Base-by-base conservation (phyloP, 2,888 invertebrate species). In the Drosophila putrida region DNA sequence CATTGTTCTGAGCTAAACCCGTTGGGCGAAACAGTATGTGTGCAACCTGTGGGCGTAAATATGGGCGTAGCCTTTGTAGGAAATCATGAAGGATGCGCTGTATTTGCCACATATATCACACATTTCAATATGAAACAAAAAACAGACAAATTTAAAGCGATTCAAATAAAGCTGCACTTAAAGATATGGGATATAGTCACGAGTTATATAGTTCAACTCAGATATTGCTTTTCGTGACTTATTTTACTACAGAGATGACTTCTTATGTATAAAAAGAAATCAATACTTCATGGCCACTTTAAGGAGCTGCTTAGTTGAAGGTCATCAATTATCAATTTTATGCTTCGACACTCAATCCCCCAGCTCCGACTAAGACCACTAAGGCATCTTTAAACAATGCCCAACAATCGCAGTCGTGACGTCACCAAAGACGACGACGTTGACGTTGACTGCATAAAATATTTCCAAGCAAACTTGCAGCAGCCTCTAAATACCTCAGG, bases 401-500 rank as follows among this genome's bases (percentile, higher is more conserved):
- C 75, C 75, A 75, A 55, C 54, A 54, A 61, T 55, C 20, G 51
- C 15, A 46, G 67, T 46, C 47, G 43, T 46, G 57, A 61, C 62
- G 43, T 51, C 28, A 28, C 28, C 28, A 5, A 51, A n/a, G 10
- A 4, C 50, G 6, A 36, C 20, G 39, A 53, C 54, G 33, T 33
- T 43, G 43, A 44, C 47, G 53, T 25, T 25, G 53, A 62, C 61
- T 75, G 75, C 75, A 75, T 75, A 58, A 75, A 75, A 69, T 75
- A 75, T 75, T 55, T 62, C 15, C 49, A 20, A 43, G 63, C 50
- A 33, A 60, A 60, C 44, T 75, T 71, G 58, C 75, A 57, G 53
- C 43, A 36, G 72, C 33, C 50, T 60, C 58, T 75, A 75, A 76
- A 76, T 75, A 76, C 75, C 72, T 75, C 53, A 36, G 72, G 63